Evolutionary conservation across 2,888 invertebrate genomes (phyloP).

Genomic region (Microdon myrmicae): DNA sequence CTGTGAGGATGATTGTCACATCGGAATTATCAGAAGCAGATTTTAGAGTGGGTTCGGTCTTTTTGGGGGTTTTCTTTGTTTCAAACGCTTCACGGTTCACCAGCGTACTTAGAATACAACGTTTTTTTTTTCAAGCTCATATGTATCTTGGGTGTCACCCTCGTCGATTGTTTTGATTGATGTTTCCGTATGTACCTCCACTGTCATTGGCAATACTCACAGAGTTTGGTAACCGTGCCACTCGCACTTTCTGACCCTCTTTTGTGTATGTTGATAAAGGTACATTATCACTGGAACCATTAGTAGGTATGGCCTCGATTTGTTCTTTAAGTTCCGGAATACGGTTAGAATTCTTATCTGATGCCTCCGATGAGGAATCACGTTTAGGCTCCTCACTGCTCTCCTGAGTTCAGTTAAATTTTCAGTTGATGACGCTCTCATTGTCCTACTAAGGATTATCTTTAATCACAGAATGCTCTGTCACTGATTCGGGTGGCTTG

Average conservation of each 20-base stretch:
- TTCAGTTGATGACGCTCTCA: constrained; percentile 8
- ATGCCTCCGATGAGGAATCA: not conserved
- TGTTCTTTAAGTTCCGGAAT: constrained; percentile 32
- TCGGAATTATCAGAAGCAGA: constrained; percentile 54
- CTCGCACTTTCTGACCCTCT: constrained; percentile 26
- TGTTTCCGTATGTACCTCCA: constrained; percentile 7
- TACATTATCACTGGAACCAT: constrained; percentile 64
- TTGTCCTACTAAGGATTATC: constrained; percentile 25
- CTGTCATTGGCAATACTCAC: not conserved
- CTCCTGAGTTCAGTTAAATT: constrained; percentile 19
- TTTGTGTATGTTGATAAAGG: constrained; percentile 56
- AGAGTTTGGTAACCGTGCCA: constrained; percentile 50
- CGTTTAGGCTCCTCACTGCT: constrained; percentile 31
- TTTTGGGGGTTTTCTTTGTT: constrained; percentile 3
- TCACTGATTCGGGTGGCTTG: constrained; percentile 15
- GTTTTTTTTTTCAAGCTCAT: constrained; percentile 10
- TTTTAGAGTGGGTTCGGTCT: constrained; percentile 11
- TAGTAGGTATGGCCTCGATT: constrained; percentile 59
- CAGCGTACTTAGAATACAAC: constrained; percentile 7
- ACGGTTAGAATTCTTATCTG: constrained; percentile 21
- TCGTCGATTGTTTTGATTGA: constrained; percentile 7
- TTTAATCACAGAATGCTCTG: constrained; percentile 12
- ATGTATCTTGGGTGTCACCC: constrained; percentile 5
- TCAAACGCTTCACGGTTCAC: constrained; percentile 13
- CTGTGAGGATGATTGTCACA: constrained; percentile 56